A percentile compares a stretch with the other conserved stretches of the same genome.
These are phyloP conservation scores for Epirrhoe alternata DNA, from an alignment of 2,888 invertebrate genomes.

Conservation along the genomic window DNA sequence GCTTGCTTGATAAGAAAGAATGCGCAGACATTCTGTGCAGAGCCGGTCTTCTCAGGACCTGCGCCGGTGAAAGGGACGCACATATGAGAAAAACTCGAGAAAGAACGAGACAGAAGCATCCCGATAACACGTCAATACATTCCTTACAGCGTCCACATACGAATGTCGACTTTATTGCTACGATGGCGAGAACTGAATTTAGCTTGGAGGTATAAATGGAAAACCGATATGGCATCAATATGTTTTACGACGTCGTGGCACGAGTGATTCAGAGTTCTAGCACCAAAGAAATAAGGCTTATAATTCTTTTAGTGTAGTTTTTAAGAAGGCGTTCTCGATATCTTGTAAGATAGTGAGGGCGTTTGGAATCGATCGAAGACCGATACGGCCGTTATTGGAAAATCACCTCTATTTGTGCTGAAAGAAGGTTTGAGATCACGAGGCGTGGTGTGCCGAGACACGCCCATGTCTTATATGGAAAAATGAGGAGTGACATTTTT, in stretches of 20 bases:
- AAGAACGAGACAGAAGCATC: constrained; percentile 74
- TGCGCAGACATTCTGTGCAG: constrained; percentile 74
- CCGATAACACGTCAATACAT: constrained; percentile 86
- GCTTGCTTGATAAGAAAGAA: constrained; percentile 76
- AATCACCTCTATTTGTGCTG: constrained; percentile 76
- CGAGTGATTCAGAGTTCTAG: constrained; percentile 60
- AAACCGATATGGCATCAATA: constrained; percentile 85
- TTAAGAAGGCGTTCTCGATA: constrained; percentile 84
- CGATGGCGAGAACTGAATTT: constrained; percentile 56
- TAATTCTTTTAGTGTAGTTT: constrained; percentile 54
- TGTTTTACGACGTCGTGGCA: constrained; percentile 67
- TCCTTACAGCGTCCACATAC: constrained; percentile 67
- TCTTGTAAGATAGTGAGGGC: constrained; percentile 84
- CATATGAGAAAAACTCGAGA: constrained; percentile 65
- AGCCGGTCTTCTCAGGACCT: constrained; percentile 75
- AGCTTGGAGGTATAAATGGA: constrained; percentile 69
- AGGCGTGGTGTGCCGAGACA: constrained; percentile 76
- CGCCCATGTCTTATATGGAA: constrained; percentile 81
- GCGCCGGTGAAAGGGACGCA: constrained; percentile 77
- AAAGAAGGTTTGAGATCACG: constrained; percentile 66
- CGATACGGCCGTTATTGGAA: constrained; percentile 78
- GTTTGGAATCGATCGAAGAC: constrained; percentile 81
- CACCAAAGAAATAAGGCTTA: constrained; percentile 56
- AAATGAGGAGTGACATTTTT: constrained; percentile 73
- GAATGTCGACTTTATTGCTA: constrained; percentile 54